phyloP scores from a whole-genome alignment of 2,113 vertebrate genomes.

The Amphiprion percula region DNA sequence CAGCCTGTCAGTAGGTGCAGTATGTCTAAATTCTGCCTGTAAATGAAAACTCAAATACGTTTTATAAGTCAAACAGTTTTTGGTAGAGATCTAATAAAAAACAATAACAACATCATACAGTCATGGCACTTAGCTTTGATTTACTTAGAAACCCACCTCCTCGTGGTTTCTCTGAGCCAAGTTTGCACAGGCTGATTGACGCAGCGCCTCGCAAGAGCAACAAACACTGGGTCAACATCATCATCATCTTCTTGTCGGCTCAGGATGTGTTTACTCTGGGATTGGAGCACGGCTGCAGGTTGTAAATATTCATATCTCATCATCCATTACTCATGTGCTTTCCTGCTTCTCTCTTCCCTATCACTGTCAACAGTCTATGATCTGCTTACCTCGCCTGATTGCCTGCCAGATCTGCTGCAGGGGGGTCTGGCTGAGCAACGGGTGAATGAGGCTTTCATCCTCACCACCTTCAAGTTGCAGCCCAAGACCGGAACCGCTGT shows the following conservation, averaged over 20 bases:
- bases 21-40: conserved; percentile 22
- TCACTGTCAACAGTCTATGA: conserved; percentile 89
- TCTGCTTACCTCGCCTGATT: conserved; percentile 92
- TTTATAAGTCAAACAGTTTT: not conserved
- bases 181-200: conserved; percentile 39
- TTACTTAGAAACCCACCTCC: not conserved
- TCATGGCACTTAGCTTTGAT: not conserved
- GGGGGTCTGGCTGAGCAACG: conserved; percentile 87
- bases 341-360: conserved; percentile 12
- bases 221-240: conserved; percentile 55
- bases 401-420: conserved; percentile 88
- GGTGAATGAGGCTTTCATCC: conserved; percentile 90
- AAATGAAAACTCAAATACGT: not conserved
- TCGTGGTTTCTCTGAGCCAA: conserved; percentile 33
- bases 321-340: conserved; percentile 52
- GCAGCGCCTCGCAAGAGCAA: conserved; percentile 17
- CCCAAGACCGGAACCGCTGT: conserved; percentile 90
- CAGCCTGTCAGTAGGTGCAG: conserved; percentile 17
- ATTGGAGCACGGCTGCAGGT: conserved; percentile 31
- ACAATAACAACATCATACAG: not conserved
- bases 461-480: conserved; percentile 92
- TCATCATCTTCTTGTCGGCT: conserved; percentile 42
- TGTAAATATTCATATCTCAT: conserved; percentile 65
- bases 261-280: conserved; percentile 51
- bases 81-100: not conserved